Evolutionary conservation across 2,113 vertebrate species (phyloP), one percentile per base, ranked within the genome.

Genomic region (Vireo altiloquus): DNA sequence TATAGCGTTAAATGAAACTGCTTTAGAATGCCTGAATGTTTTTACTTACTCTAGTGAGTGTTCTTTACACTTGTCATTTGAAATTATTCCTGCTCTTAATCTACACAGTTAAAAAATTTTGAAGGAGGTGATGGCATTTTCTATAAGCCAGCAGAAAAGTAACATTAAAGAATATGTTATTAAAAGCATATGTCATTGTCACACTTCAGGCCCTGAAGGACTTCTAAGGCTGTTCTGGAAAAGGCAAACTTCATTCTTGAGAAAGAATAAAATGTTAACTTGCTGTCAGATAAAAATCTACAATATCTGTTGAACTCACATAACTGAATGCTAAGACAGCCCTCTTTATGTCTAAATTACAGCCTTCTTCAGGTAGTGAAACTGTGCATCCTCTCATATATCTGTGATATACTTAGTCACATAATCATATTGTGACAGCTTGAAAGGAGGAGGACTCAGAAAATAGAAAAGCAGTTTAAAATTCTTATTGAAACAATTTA

Each of bases 51-150:
- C 89, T 63, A 87, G 78, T 30, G 79, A 95, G 49, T 35, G 74
- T 87, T 96, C 85, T 92, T 95, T 92, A 79, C 79, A 92, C 89
- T 83, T 94, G 87, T 82, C 86, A 95, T 79, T 40, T 92, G 60
- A 79, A 95, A 94, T 95, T 87, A 92, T 89, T 91, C 46, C 61
- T 87, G 49, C 46, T 91, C 63, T 88, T 95, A 81, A 94, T 90
- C 88, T 91, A 50, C 44, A 80, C 31, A 40, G 39, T 87, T 94
- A 81, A 81, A 95, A 95, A 94, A 56, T 27, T 54, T 60, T 83
- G 90, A 95, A 89, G 88, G 76, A 85, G 81, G 85, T 49, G 88
- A 60, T 93, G 56, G 82, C 87, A 87, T 94, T 96, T 95, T 78
- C 60, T 92, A 66, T 14, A 92, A 69, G 56, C 61, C 85, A 90